phyloP scores from a whole-genome alignment of 2,113 vertebrate genomes.

The Naja naja region DNA sequence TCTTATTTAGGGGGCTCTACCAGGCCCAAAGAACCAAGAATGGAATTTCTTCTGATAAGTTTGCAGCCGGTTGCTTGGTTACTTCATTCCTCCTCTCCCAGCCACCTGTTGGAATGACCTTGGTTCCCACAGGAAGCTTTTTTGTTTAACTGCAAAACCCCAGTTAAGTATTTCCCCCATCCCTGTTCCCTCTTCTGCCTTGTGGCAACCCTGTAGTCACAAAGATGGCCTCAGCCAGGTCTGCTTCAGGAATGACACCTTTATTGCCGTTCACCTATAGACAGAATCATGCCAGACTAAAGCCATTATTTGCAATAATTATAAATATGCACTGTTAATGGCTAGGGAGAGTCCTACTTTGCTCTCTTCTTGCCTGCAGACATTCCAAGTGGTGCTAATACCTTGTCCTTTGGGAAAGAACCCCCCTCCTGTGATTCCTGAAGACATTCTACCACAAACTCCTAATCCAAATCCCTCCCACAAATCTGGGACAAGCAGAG shows the following conservation, averaged over 20 bases:
- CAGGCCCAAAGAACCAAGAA: background rate
- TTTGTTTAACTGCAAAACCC: too few species aligned
- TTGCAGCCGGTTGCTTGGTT: background rate
- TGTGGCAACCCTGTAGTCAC: too few species aligned
- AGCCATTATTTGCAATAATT: background rate
- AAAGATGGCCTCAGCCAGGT: too few species aligned
- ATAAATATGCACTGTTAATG: background rate
- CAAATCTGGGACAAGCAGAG: slow-evolving; percentile 3
- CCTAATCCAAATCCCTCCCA: background rate
- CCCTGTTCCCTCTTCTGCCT: too few species aligned
- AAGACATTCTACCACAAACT: background rate
- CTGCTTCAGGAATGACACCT: background rate
- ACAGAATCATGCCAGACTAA: background rate
- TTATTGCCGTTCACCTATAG: background rate
- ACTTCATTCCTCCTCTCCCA: too few species aligned
- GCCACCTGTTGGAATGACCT: too few species aligned
- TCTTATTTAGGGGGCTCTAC: background rate
- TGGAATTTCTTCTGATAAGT: background rate
- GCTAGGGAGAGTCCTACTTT: background rate
- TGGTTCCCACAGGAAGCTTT: too few species aligned
- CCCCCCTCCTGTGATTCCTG: background rate
- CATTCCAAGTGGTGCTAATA: background rate
- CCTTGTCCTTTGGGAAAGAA: background rate
- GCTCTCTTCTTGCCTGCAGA: background rate
- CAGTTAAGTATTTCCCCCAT: too few species aligned